phyloP scores from a whole-genome alignment of 2,797 vertebrate species.

The Sebastes oblongus region DNA sequence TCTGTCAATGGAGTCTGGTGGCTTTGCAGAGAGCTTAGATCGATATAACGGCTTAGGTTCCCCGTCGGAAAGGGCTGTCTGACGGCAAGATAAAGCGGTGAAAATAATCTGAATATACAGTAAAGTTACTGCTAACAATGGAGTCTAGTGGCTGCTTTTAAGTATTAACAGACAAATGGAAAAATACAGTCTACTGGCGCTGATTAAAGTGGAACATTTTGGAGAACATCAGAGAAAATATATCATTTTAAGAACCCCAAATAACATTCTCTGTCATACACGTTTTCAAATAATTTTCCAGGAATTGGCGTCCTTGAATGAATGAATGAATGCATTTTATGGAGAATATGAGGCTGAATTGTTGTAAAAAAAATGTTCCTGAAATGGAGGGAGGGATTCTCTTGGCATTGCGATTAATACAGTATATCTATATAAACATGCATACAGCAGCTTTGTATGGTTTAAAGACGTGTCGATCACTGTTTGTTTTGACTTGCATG shows the following conservation, averaged over 20 bases:
- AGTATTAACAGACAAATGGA: neutral
- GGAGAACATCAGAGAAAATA: neutral
- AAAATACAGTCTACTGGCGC: neutral
- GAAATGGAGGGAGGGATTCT: neutral
- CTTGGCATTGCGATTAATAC: constrained; percentile 2
- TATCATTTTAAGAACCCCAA: neutral
- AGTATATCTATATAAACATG: neutral
- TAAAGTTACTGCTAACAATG: too few relatives aligned
- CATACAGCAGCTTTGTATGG: neutral
- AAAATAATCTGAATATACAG: too few relatives aligned
- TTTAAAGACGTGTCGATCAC: constrained; percentile 24
- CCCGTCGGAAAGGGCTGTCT: too few relatives aligned
- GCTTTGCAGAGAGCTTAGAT: too few relatives aligned
- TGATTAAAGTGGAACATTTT: neutral
- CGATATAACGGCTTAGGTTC: too few relatives aligned
- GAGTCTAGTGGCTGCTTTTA: neutral
- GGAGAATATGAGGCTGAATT: constrained; percentile 13
- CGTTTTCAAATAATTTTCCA: neutral
- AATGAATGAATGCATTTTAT: neutral
- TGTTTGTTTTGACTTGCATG: constrained; percentile 39
- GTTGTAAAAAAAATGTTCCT: neutral
- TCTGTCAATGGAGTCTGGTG: too few relatives aligned
- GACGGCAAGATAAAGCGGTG: too few relatives aligned
- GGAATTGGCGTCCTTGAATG: neutral
- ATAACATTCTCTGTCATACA: neutral